phyloP scores from a whole-genome alignment of 2,113 vertebrate genomes.

The Tupaia chinensis region DNA sequence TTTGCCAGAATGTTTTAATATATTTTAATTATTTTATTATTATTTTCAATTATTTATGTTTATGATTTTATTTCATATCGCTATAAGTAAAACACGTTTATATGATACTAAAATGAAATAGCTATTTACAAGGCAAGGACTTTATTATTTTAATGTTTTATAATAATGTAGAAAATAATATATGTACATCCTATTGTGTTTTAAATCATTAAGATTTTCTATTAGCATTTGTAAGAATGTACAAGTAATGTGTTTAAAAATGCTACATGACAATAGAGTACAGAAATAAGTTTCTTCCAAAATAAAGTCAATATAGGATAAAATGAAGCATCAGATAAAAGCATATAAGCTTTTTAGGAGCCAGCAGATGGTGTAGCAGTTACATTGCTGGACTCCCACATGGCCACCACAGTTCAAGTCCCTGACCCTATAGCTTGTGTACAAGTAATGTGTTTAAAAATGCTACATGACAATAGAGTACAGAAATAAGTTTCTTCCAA shows the following conservation, averaged over 20 bases:
- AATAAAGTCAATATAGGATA: background rate
- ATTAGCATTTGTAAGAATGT: background rate
- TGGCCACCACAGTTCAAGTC: too few relatives aligned
- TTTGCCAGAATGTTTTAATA: constrained; percentile 12
- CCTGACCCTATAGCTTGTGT: too few relatives aligned
- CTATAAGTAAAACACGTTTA: constrained; percentile 2
- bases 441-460: background rate
- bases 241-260: background rate
- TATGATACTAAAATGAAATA: constrained; percentile 22
- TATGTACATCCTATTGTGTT: background rate
- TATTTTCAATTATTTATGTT: background rate
- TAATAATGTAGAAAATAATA: constrained; percentile 14
- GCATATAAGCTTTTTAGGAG: background rate
- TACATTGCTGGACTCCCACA: too few relatives aligned
- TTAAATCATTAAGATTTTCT: background rate
- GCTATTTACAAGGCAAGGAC: background rate
- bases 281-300: background rate
- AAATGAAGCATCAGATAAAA: constrained; percentile 28
- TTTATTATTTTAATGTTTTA: constrained; percentile 31
- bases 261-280: background rate
- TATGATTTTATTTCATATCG: constrained; percentile 16
- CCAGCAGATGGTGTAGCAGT: too few relatives aligned
- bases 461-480: background rate
- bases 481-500: background rate
- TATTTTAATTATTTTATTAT: constrained; percentile 2